Evolutionary conservation across 2,888 invertebrate species (phyloP).

Genomic region (Pinctada fucata): DNA sequence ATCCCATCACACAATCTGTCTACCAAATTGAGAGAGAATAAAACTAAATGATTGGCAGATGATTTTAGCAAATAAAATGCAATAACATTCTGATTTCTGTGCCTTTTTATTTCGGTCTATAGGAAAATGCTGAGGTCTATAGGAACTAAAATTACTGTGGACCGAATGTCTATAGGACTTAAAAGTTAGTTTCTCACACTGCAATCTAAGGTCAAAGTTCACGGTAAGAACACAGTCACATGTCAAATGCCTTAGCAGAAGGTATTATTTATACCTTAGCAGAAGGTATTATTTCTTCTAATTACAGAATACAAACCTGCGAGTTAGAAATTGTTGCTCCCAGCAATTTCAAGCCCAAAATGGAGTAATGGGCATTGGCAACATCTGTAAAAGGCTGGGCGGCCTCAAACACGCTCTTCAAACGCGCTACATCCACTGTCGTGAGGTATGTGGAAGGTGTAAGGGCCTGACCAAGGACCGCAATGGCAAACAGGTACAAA

Average conservation of each 20-base stretch:
- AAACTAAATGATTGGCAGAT: too few species aligned
- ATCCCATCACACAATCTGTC: too few species aligned
- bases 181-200: too few species aligned
- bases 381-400: conserved; percentile 74
- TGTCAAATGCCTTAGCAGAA: not conserved
- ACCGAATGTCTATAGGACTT: too few species aligned
- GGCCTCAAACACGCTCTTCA: conserved; percentile 74
- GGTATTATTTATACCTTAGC: not conserved
- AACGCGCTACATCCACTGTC: conserved; percentile 72
- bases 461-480: conserved; percentile 72
- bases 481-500: conserved; percentile 67
- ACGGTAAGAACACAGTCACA: too few species aligned
- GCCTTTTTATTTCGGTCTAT: too few species aligned
- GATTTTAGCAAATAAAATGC: too few species aligned
- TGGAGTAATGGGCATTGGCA: conserved; percentile 84
- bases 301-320: conserved; percentile 53
- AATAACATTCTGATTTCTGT: too few species aligned
- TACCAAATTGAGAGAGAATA: too few species aligned
- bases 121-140: too few species aligned
- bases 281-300: not conserved
- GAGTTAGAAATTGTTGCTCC: conserved; percentile 81
- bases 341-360: conserved; percentile 84
- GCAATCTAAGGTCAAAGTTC: too few species aligned
- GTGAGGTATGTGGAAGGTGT: conserved; percentile 75
- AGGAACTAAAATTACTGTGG: too few species aligned